These are phyloP conservation scores for Chunga burmeisteri DNA, from an alignment of 2,113 vertebrate species.

Conservation along the genomic window DNA sequence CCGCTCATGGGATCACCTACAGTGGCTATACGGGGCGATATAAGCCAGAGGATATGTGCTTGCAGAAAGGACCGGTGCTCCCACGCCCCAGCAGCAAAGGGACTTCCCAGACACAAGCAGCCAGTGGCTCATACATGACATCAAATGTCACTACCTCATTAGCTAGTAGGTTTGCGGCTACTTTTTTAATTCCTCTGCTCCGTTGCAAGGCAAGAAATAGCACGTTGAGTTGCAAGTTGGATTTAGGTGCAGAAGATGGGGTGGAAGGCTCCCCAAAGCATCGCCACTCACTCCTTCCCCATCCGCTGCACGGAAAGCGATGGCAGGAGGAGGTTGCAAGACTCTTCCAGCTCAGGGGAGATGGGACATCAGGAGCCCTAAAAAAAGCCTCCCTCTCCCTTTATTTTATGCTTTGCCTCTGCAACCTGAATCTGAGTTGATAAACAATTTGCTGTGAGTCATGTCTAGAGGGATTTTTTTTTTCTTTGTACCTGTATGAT, in stretches of 20 bases:
- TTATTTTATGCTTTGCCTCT: neutral
- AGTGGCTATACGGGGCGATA: neutral
- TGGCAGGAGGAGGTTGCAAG: neutral
- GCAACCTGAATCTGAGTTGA: neutral
- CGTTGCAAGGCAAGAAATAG: neutral
- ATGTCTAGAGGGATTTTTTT: neutral
- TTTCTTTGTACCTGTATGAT: neutral
- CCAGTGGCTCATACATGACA: neutral
- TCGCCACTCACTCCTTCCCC: accelerated
- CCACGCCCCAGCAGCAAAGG: accelerated
- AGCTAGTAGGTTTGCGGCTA: neutral
- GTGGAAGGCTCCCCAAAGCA: neutral
- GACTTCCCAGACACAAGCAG: neutral
- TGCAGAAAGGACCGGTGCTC: neutral
- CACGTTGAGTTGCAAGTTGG: neutral
- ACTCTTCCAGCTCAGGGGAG: neutral
- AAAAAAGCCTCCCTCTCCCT: neutral
- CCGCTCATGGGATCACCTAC: neutral
- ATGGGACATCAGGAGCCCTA: neutral
- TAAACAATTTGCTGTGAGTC: neutral
- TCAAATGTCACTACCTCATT: neutral
- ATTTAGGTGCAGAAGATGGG: neutral
- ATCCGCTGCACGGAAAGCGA: neutral
- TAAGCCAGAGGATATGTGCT: neutral
- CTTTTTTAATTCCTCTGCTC: neutral